These are phyloP conservation scores for Camelus dromedarius DNA, from an alignment of 2,113 vertebrate species.

Conservation along the genomic window DNA sequence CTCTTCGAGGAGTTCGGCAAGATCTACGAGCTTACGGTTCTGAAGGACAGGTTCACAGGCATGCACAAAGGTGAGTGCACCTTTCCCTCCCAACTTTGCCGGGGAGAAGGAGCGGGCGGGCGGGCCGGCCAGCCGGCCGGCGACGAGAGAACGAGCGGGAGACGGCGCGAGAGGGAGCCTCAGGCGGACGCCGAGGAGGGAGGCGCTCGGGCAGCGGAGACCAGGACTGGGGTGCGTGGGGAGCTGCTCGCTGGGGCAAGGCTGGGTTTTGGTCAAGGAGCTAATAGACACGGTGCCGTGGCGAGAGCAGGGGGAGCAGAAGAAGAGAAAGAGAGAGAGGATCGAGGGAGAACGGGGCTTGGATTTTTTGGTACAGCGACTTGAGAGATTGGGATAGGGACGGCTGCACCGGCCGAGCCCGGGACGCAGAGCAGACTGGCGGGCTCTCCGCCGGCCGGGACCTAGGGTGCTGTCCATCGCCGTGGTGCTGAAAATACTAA, in stretches of 20 bases:
- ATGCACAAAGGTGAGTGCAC: constrained; percentile 98
- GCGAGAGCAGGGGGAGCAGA: constrained; percentile 49
- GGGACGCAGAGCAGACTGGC: constrained; percentile 62
- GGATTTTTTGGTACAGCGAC: constrained; percentile 49
- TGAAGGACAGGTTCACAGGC: constrained; percentile 99
- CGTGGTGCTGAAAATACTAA: constrained; percentile 87
- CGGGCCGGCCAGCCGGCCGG: constrained; percentile 69
- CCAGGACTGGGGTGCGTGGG: constrained; percentile 73
- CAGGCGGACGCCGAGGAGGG: constrained; percentile 67
- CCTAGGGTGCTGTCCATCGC: constrained; percentile 85
- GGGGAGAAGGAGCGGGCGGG: constrained; percentile 79
- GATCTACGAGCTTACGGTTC: constrained; percentile 99
- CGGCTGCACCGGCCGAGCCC: constrained; percentile 39
- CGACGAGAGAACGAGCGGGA: constrained; percentile 67
- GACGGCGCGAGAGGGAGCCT: constrained; percentile 68
- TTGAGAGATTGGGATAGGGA: constrained; percentile 67
- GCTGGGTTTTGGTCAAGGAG: constrained; percentile 66
- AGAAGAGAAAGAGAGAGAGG: constrained; percentile 67
- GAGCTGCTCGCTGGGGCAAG: constrained; percentile 73
- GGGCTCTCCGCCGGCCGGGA: constrained; percentile 57
- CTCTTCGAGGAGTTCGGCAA: constrained; percentile 99
- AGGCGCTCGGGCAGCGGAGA: constrained; percentile 70
- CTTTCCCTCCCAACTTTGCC: constrained; percentile 88
- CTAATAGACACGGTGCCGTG: constrained; percentile 19
- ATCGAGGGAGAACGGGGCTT: constrained; percentile 45